Conservation (phyloP, 2,113 vertebrate species). For the Paratilapia polleni region DNA sequence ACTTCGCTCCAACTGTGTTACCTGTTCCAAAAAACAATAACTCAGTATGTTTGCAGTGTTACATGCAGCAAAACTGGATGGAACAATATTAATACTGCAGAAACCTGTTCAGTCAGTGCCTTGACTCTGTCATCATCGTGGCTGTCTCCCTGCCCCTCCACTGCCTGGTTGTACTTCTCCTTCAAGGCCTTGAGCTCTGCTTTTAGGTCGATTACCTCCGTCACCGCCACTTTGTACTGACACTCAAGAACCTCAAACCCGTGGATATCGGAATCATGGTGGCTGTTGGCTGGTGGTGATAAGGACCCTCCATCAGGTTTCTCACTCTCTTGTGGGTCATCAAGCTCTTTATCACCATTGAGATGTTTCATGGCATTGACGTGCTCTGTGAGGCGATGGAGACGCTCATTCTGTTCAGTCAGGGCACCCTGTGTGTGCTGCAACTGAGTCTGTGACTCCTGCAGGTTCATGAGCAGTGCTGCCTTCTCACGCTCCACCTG, state of each 20-base stretch:
- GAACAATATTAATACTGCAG: not conserved
- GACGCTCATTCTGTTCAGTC: constrained; percentile 89
- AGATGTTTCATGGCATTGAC: constrained; percentile 87
- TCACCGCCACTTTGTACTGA: constrained; percentile 97
- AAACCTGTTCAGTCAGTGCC: constrained; percentile 83
- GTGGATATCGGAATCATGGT: constrained; percentile 86
- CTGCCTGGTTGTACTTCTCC: constrained; percentile 92
- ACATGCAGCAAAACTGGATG: not conserved
- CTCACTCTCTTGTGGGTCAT: constrained; percentile 85
- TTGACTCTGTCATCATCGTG: constrained; percentile 86
- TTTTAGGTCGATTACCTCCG: constrained; percentile 96
- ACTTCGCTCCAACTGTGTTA: constrained; percentile 85
- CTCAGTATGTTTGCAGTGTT: not conserved
- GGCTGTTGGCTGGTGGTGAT: constrained; percentile 61
- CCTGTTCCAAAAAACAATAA: constrained; percentile 46
- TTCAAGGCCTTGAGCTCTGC: constrained; percentile 96
- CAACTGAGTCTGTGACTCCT: constrained; percentile 95
- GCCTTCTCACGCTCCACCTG: constrained; percentile 97
- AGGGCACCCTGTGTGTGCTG: constrained; percentile 96
- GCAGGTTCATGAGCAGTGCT: constrained; percentile 89
- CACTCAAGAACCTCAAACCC: constrained; percentile 95
- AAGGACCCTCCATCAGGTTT: constrained; percentile 79
- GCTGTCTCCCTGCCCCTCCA: constrained; percentile 88
- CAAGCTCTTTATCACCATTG: constrained; percentile 87
- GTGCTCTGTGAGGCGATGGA: constrained; percentile 90